A percentile compares a stretch with the other conserved stretches of the same genome.
Evolutionary conservation across 2,888 invertebrate species (phyloP).

Genomic region (Platerodrilus igneus): DNA sequence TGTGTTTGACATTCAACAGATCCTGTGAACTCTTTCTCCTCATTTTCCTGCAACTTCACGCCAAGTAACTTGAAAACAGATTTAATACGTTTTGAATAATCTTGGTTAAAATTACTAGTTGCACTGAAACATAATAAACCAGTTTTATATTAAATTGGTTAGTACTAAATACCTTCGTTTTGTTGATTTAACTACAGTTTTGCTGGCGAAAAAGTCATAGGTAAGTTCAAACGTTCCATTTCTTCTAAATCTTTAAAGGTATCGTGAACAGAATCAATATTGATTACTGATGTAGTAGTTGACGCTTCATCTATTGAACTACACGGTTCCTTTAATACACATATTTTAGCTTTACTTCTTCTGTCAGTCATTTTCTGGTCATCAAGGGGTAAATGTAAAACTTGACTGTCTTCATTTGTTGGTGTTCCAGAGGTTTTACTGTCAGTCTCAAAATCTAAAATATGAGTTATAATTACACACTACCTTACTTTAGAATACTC

Average conservation of each 20-base stretch:
- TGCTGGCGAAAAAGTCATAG: background rate
- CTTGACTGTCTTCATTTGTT: too few relatives aligned
- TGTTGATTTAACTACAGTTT: background rate
- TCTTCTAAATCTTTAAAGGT: conserved; percentile 2
- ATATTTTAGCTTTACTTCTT: too few relatives aligned
- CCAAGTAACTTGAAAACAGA: conserved; percentile 65
- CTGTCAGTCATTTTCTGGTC: too few relatives aligned
- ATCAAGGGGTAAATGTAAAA: too few relatives aligned
- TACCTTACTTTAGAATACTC: too few relatives aligned
- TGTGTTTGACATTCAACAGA: conserved; percentile 62
- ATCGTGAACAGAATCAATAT: too few relatives aligned
- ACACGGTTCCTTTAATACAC: too few relatives aligned
- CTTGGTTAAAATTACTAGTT: conserved; percentile 4
- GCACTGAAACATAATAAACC: background rate
- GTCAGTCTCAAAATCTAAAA: too few relatives aligned
- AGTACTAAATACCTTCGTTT: background rate
- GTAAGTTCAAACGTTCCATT: conserved; percentile 1
- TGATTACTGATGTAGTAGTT: too few relatives aligned
- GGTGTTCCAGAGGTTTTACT: too few relatives aligned
- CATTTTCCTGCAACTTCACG: conserved; percentile 44
- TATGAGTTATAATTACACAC: too few relatives aligned
- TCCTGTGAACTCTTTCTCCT: conserved; percentile 49
- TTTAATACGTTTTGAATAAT: conserved; percentile 51
- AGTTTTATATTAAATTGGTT: background rate
- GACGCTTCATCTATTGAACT: too few relatives aligned